Percentiles rank a stretch among this genome's conserved stretches.
Conservation (phyloP, 2,113 vertebrate genomes). For the Manacus vitellinus region DNA sequence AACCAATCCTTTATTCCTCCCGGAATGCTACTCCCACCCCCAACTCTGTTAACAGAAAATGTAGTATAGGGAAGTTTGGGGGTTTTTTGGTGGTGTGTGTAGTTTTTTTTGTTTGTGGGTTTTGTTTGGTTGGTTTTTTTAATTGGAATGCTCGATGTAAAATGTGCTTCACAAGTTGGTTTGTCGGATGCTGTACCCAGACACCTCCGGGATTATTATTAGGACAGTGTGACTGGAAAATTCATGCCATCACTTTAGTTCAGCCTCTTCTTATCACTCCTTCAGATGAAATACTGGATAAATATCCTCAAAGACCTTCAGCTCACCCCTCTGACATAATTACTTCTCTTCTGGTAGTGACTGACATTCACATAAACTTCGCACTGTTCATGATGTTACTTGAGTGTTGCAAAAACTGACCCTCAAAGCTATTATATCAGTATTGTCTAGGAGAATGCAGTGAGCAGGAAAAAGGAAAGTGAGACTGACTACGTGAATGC, state of each 20-base stretch:
- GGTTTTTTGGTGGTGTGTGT: background rate
- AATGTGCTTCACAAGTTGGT: background rate
- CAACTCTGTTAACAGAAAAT: background rate
- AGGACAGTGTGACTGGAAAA: background rate
- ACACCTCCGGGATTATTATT: background rate
- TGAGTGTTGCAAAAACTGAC: background rate
- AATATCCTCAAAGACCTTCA: slow-evolving; percentile 23
- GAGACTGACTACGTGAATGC: background rate
- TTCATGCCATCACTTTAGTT: background rate
- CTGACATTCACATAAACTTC: background rate
- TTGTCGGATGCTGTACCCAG: background rate
- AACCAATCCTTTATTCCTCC: background rate
- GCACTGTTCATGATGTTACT: background rate
- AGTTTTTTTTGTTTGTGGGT: background rate
- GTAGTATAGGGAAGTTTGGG: background rate
- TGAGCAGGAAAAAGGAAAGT: background rate
- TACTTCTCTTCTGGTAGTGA: background rate
- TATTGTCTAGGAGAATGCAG: background rate
- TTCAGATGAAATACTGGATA: background rate
- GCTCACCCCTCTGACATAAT: background rate
- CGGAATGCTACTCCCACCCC: background rate
- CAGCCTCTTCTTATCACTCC: background rate
- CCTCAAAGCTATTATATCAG: background rate
- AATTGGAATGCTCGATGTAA: background rate
- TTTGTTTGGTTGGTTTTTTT: background rate